phyloP scores from a whole-genome alignment of 2,113 vertebrate species.

The Alligator mississippiensis region DNA sequence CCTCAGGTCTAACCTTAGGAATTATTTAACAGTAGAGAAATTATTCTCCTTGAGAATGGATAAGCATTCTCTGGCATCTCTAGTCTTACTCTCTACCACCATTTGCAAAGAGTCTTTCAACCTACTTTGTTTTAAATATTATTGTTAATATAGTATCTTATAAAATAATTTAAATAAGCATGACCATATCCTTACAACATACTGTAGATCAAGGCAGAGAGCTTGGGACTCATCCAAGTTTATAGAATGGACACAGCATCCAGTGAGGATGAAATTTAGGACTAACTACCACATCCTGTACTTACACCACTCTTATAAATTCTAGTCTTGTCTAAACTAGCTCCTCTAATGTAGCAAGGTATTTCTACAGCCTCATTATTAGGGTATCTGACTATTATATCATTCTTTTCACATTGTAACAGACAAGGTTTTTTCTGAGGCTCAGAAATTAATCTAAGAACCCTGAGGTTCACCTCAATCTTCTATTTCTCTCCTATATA shows the following conservation, averaged over 20 bases:
- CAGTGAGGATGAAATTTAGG: background rate
- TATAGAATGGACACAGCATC: background rate
- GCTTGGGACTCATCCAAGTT: no score
- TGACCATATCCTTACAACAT: background rate
- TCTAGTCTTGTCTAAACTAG: background rate
- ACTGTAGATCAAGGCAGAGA: background rate
- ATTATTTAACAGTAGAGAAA: background rate
- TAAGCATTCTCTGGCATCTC: background rate
- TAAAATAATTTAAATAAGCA: background rate
- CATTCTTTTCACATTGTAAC: background rate
- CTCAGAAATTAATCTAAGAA: background rate
- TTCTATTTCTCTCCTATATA: background rate
- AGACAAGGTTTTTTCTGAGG: background rate
- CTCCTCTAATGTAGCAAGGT: background rate
- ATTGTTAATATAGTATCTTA: background rate
- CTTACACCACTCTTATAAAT: background rate
- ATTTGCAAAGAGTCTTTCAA: background rate
- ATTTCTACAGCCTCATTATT: background rate
- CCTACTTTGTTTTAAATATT: background rate
- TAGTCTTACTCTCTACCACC: background rate
- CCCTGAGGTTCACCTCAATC: background rate
- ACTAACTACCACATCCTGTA: background rate
- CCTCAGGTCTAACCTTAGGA: background rate
- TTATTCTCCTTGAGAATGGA: background rate
- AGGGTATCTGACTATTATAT: background rate